A percentile compares a stretch with the other conserved stretches of the same genome.
These are phyloP conservation scores for Folsomia manolachei DNA, from an alignment of 2,888 invertebrate genomes.

Conservation along the genomic window DNA sequence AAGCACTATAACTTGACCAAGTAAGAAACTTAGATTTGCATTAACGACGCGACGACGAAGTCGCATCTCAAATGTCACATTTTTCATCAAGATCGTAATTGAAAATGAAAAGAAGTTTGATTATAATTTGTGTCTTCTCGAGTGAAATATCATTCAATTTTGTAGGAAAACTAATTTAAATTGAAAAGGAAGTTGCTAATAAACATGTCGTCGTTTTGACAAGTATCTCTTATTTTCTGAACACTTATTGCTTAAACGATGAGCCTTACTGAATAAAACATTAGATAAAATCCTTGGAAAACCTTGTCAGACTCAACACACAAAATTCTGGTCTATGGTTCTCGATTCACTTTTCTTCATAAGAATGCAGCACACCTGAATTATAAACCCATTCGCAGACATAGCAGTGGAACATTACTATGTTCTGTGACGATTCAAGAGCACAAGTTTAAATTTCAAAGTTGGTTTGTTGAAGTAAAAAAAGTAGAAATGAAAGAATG, in stretches of 20 bases:
- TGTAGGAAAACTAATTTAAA: slow-evolving; percentile 15
- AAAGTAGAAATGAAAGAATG: slow-evolving; percentile 9
- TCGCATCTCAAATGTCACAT: neutral
- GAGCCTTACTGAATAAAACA: slow-evolving; percentile 17
- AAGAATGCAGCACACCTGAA: no score
- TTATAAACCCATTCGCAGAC: no score
- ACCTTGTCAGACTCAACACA: no score
- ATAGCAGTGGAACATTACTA: no score
- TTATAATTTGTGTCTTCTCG: neutral
- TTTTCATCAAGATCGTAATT: neutral
- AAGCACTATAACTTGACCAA: no score
- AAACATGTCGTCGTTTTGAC: slow-evolving; percentile 21
- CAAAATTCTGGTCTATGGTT: no score
- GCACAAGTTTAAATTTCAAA: neutral
- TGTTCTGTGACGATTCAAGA: no score
- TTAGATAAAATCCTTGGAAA: no score
- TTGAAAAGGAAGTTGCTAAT: slow-evolving; percentile 22
- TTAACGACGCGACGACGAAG: neutral
- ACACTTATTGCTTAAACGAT: neutral
- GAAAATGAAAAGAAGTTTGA: slow-evolving; percentile 3
- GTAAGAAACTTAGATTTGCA: neutral
- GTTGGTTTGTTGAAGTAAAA: neutral
- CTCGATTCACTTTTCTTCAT: no score
- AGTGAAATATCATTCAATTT: slow-evolving; percentile 9
- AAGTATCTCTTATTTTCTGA: slow-evolving; percentile 18